Evolutionary conservation across 2,797 vertebrate species (phyloP), one percentile per base, ranked within the genome.

Genomic region (Tokudaia muenninki): DNA sequence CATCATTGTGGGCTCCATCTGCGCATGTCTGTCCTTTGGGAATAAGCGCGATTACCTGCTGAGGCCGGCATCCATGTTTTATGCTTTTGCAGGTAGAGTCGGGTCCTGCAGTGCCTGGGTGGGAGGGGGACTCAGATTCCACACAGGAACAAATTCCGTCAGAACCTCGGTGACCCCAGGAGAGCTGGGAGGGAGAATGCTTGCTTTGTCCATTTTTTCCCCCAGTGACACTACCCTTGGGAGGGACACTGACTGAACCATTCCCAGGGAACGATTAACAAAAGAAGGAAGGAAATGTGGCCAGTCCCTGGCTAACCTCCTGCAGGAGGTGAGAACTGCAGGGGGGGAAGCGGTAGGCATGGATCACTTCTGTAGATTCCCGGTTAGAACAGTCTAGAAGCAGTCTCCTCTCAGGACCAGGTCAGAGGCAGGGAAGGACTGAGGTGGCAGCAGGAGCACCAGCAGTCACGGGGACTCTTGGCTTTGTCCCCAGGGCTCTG

Each of bases 51-150:
- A 99, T 87, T 99, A 99, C 78, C 99, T 99, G 88, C 99, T 99
- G 98, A 99, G 99, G 98, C 99, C 99, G 0, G 99, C 99, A 0
- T 99, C 99, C 97, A 99, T 99, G 99, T 99, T 99, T 98, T 99
- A 99, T 22, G 98, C 99, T 61, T 99, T 99, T 5, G 99, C 99
- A 98, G 99, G 99, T 99, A 98, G 47, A 83, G 0, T 1, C 50
- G 79, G 65, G 13, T 16, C n/a, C 63, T 0, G 37, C 55, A 6
- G 7, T 1, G 2, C 47, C 44, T n/a, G 5, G 0, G 37, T 0
- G 8, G 65, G 75, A 21, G 17, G 31, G 26, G 3, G 26, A 29
- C 34, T 63, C 65, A 10, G 74, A 55, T 37, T 89, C 26, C 12
- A 13, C 34, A 17, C 70, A 75, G 37, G n/a, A 75, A 13, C 84